phyloP scores from a whole-genome alignment of 2,888 invertebrate genomes.

The Lasioglossum morio region DNA sequence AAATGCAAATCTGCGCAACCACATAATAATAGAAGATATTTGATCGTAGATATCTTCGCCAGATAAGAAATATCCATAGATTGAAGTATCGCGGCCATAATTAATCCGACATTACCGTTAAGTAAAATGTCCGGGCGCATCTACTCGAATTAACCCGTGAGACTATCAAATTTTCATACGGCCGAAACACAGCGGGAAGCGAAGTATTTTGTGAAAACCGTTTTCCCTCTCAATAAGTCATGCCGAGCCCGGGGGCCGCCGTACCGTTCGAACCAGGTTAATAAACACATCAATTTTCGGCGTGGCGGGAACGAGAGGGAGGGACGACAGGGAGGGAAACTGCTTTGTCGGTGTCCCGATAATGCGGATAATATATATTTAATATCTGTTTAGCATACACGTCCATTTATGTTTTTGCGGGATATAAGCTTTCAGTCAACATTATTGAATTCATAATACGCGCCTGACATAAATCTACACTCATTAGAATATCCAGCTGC shows the following conservation, averaged over 20 bases:
- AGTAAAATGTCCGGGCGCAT: not conserved
- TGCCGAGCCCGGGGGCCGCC: not conserved
- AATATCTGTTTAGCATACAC: not conserved
- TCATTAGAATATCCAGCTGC: conserved; percentile 40
- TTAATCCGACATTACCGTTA: not conserved
- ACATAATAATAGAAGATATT: not conserved
- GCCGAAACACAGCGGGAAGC: not conserved
- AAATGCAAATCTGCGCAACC: not conserved
- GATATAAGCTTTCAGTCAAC: conserved; percentile 46
- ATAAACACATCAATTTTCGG: not conserved
- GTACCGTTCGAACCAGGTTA: not conserved
- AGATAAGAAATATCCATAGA: not conserved
- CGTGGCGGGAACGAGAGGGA: not conserved
- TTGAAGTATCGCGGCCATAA: not conserved
- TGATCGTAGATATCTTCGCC: not conserved
- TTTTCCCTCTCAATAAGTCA: not conserved
- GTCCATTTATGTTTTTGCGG: conserved; percentile 39
- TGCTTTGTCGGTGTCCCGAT: conserved; percentile 23
- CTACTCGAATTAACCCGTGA: not conserved
- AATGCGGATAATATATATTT: conserved; percentile 21
- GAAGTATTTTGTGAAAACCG: not conserved
- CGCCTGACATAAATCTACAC: conserved; percentile 38
- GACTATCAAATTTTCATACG: not conserved
- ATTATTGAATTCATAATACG: conserved; percentile 45
- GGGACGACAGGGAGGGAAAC: not conserved